Conservation (phyloP, 2,113 vertebrate genomes). For the Nothocercus nigrocapillus region DNA sequence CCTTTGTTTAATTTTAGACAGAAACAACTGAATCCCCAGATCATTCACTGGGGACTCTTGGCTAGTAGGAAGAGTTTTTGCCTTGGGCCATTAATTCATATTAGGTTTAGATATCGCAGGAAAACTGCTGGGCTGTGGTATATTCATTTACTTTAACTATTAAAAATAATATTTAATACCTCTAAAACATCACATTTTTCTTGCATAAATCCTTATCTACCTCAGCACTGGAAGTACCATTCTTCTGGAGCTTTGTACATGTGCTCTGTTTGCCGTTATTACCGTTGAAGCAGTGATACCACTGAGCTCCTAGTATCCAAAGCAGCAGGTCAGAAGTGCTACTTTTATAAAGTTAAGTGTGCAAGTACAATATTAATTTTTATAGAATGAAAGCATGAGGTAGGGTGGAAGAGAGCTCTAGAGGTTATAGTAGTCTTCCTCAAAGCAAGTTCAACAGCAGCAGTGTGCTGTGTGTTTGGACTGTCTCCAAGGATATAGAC, state of each 20-base stretch:
- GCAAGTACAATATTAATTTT: background rate
- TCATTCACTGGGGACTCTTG: background rate
- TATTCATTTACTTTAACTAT: background rate
- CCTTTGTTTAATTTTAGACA: slow-evolving; percentile 33
- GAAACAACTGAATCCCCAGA: background rate
- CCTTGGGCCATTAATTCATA: background rate
- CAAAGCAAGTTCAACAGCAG: background rate
- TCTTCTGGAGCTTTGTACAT: background rate
- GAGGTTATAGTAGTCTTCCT: background rate
- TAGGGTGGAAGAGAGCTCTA: background rate
- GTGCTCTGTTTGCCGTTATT: background rate
- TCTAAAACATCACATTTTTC: background rate
- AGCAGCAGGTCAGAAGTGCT: background rate
- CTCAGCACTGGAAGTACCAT: background rate
- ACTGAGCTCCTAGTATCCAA: background rate
- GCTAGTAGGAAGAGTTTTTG: slow-evolving; percentile 12
- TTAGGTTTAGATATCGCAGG: background rate
- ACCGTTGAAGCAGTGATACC: background rate
- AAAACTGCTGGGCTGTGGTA: background rate
- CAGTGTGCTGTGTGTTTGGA: background rate
- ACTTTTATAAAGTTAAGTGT: background rate
- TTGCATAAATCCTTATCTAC: background rate
- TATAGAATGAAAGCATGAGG: background rate
- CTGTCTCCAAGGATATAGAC: background rate
- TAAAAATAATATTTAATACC: background rate